Conservation (phyloP, 1,140 invertebrate species). For the Caenorhabditis inopinata region DNA sequence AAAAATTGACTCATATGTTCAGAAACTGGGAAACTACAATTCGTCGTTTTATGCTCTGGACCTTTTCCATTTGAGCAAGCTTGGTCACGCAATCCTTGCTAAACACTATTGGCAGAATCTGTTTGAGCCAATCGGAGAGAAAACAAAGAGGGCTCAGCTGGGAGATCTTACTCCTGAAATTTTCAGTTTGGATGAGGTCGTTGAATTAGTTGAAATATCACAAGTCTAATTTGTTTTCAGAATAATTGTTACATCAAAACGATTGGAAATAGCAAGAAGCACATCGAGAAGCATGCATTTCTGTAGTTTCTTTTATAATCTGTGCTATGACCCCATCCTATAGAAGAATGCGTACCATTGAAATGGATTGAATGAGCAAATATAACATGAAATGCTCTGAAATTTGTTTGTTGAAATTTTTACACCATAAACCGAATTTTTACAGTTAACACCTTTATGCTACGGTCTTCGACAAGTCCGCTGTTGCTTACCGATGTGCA, state of each 20-base stretch:
- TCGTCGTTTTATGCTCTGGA: conserved; percentile 5
- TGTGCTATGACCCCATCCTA: too few species aligned
- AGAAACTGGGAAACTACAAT: conserved; percentile 16
- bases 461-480: too few species aligned
- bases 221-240: conserved; percentile 10
- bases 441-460: too few species aligned
- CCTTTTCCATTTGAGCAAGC: conserved; percentile 23
- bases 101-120: conserved; percentile 32
- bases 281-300: too few species aligned
- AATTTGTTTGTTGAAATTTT: too few species aligned
- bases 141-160: conserved; percentile 4
- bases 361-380: too few species aligned
- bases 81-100: conserved; percentile 10
- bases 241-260: conserved; percentile 13
- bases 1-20: neutral
- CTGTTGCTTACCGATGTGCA: too few species aligned
- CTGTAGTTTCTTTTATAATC: too few species aligned
- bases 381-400: too few species aligned
- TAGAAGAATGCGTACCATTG: too few species aligned
- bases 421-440: too few species aligned
- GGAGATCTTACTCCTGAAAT: neutral
- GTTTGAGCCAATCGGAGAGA: conserved; percentile 25
- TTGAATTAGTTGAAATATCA: neutral
- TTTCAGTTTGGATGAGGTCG: neutral
- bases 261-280: neutral